Evolutionary conservation across 1,140 invertebrate genomes (phyloP).

Genomic region (Drosophila burlai): DNA sequence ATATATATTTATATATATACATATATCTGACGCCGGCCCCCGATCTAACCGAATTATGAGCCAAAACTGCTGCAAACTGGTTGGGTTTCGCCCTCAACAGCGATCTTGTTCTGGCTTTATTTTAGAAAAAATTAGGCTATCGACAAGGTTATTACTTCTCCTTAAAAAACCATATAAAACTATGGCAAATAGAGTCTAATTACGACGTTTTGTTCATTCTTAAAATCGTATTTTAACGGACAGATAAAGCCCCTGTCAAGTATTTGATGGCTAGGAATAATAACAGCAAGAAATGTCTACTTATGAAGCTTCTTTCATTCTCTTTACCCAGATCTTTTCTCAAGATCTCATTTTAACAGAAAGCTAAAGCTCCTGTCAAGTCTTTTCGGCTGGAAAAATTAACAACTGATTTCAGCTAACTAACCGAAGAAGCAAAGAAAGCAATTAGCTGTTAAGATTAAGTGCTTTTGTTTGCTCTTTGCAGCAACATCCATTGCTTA

Average conservation of each 20-base stretch:
- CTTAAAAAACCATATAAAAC: background rate
- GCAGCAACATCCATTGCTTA: too few relatives aligned
- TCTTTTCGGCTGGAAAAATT: too few relatives aligned
- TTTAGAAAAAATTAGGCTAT: background rate
- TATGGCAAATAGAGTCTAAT: too few relatives aligned
- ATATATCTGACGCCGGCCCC: constrained; percentile 8
- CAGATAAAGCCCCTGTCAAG: background rate
- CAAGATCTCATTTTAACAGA: background rate
- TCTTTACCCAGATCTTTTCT: background rate
- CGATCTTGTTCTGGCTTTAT: background rate
- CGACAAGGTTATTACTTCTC: background rate
- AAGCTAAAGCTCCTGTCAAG: background rate
- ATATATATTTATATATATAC: background rate
- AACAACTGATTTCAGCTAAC: too few relatives aligned
- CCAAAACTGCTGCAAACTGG: constrained; percentile 36
- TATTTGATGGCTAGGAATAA: background rate
- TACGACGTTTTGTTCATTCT: too few relatives aligned
- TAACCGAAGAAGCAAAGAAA: too few relatives aligned
- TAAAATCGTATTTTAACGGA: background rate
- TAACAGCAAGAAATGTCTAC: too few relatives aligned
- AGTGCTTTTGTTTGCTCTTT: too few relatives aligned
- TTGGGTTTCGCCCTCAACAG: background rate
- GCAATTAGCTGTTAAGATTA: too few relatives aligned
- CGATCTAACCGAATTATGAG: constrained; percentile 34
- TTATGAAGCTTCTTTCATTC: background rate